phyloP scores from a whole-genome alignment of 2,888 invertebrate species.

The Agonopterix alstromeriana region DNA sequence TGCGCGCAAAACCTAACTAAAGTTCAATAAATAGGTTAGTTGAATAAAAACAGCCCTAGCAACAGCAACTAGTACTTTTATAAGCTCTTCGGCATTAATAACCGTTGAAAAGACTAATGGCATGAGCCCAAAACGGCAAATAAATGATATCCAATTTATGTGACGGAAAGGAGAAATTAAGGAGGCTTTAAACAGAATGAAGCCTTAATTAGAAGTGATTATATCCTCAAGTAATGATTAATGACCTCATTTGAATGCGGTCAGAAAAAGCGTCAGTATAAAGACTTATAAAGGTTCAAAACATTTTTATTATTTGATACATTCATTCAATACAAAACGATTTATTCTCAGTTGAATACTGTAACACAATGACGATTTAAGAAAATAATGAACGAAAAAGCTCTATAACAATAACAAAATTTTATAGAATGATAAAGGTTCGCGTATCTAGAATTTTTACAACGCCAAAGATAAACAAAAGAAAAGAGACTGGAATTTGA shows the following conservation, averaged over 20 bases:
- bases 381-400: too few species aligned
- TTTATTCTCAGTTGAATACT: too few species aligned
- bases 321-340: too few species aligned
- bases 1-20: too few species aligned
- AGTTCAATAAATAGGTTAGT: too few species aligned
- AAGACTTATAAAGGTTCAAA: too few species aligned
- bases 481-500: not conserved
- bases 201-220: conserved; percentile 43
- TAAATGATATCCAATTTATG: conserved; percentile 36
- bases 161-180: conserved; percentile 23
- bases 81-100: conserved; percentile 2
- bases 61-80: not conserved
- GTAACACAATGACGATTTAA: too few species aligned
- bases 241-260: conserved; percentile 20
- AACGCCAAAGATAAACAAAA: conserved; percentile 1
- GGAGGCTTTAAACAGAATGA: conserved; percentile 30
- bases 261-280: too few species aligned
- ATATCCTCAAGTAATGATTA: conserved; percentile 30
- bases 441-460: not conserved
- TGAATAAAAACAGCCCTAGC: too few species aligned
- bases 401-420: not conserved
- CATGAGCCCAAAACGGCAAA: conserved; percentile 20
- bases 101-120: conserved; percentile 17
- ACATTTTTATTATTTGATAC: too few species aligned
- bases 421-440: not conserved